Percentiles rank a stretch among this genome's conserved stretches.
These are phyloP conservation scores for Ariolimax columbianus DNA, from an alignment of 2,888 invertebrate genomes.

Conservation along the genomic window DNA sequence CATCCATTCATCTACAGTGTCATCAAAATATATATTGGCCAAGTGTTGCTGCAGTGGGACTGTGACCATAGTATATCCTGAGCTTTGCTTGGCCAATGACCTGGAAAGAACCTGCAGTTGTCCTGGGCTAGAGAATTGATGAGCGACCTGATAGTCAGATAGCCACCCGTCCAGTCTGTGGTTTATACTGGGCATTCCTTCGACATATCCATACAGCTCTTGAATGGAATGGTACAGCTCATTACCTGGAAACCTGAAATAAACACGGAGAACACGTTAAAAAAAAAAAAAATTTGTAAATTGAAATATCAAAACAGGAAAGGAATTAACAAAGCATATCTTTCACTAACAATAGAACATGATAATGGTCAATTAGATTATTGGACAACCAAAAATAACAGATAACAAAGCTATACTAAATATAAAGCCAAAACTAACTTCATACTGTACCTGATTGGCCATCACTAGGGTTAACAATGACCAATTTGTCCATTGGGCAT, in stretches of 20 bases:
- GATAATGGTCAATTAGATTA: no score
- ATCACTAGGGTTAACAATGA: no score
- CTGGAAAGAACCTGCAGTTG: constrained; percentile 51
- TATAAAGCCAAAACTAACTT: no score
- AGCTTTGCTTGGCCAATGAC: background rate
- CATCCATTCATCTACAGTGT: constrained; percentile 60
- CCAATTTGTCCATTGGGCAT: no score
- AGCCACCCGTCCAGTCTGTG: constrained; percentile 56
- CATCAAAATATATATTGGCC: constrained; percentile 50
- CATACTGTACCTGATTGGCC: no score
- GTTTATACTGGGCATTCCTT: constrained; percentile 30
- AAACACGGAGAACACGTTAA: background rate
- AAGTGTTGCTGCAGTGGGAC: constrained; percentile 47
- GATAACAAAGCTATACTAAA: no score
- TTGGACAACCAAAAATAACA: no score
- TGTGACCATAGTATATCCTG: background rate
- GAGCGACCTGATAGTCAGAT: constrained; percentile 55
- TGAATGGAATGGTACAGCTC: constrained; percentile 75
- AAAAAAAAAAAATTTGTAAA: background rate
- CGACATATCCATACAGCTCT: constrained; percentile 50
- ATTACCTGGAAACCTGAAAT: constrained; percentile 79
- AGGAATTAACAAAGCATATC: no score
- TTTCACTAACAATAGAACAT: no score
- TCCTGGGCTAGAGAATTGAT: constrained; percentile 56
- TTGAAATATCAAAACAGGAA: background rate